Percentiles rank a stretch among this genome's conserved stretches.
These are phyloP conservation scores for Auanema sp. DNA, from an alignment of 2,888 invertebrate genomes.

Conservation along the genomic window DNA sequence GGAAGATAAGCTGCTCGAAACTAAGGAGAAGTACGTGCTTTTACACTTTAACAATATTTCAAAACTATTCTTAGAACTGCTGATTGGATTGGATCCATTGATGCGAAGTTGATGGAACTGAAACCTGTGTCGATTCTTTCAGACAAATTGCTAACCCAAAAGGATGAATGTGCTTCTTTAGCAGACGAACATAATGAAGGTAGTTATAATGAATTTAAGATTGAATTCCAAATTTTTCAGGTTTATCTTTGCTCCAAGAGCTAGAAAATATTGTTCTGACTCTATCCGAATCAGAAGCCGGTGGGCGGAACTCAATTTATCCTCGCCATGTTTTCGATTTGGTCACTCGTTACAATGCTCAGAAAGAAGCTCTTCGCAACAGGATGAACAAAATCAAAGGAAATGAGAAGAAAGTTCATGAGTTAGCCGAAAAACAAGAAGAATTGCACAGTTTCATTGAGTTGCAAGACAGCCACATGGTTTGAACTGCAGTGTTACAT, in stretches of 20 bases:
- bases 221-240: conserved; percentile 3
- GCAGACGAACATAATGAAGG: conserved; percentile 24
- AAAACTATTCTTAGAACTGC: conserved; percentile 10
- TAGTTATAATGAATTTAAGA: background rate
- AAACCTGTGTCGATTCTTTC: conserved; percentile 31
- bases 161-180: conserved; percentile 22
- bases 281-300: conserved; percentile 13
- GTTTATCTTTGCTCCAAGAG: conserved; percentile 24
- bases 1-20: conserved; percentile 26
- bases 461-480: conserved; percentile 19
- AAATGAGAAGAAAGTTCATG: conserved; percentile 37
- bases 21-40: conserved; percentile 8
- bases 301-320: conserved; percentile 17
- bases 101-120: conserved; percentile 28
- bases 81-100: conserved; percentile 24
- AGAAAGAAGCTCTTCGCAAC: conserved; percentile 23
- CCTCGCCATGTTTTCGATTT: conserved; percentile 24
- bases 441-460: conserved; percentile 47
- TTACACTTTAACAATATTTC: too few relatives aligned
- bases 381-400: conserved; percentile 35
- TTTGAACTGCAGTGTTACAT: background rate
- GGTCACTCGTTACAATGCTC: conserved; percentile 19
- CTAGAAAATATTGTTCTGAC: conserved; percentile 23
- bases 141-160: conserved; percentile 27
- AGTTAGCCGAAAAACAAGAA: conserved; percentile 41